phyloP scores from a whole-genome alignment of 1,140 invertebrate species.

The Drosophila chauvacae region DNA sequence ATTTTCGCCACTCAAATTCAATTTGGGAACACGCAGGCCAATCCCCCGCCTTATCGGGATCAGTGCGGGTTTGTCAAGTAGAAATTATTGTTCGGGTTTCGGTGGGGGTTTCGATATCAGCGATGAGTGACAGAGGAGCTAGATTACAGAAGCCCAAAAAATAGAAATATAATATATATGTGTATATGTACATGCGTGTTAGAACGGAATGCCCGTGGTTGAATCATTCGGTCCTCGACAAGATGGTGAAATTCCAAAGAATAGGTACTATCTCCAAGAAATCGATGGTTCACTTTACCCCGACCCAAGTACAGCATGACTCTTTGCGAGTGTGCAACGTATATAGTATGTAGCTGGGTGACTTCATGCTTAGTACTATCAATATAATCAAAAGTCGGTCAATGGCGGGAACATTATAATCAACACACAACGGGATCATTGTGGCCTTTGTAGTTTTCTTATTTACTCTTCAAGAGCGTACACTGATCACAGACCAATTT shows the following conservation, averaged over 20 bases:
- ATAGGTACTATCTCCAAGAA: constrained; percentile 6
- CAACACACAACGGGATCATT: background rate
- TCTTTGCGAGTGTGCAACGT: background rate
- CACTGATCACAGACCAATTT: background rate
- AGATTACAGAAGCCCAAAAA: constrained; percentile 19
- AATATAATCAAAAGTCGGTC: constrained; percentile 32
- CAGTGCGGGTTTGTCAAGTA: constrained; percentile 5
- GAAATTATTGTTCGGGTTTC: constrained; percentile 14
- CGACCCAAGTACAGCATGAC: background rate
- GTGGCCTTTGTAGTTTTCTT: background rate
- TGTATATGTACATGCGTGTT: background rate
- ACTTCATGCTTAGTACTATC: background rate
- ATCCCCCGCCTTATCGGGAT: constrained; percentile 15
- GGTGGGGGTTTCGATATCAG: constrained; percentile 22
- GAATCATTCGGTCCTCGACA: constrained; percentile 15
- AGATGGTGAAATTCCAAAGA: constrained; percentile 19
- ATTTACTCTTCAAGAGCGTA: background rate
- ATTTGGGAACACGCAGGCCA: constrained; percentile 1
- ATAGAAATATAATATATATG: background rate
- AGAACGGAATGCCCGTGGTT: constrained; percentile 5
- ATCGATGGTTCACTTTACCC: background rate
- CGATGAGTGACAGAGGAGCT: constrained; percentile 13
- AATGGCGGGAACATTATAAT: constrained; percentile 30
- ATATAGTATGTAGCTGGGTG: background rate
- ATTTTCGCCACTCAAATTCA: constrained; percentile 1